Evolutionary conservation across 2,888 invertebrate species (phyloP), one percentile per base, ranked within the genome.

Genomic region (Sepioteuthis lessoniana): DNA sequence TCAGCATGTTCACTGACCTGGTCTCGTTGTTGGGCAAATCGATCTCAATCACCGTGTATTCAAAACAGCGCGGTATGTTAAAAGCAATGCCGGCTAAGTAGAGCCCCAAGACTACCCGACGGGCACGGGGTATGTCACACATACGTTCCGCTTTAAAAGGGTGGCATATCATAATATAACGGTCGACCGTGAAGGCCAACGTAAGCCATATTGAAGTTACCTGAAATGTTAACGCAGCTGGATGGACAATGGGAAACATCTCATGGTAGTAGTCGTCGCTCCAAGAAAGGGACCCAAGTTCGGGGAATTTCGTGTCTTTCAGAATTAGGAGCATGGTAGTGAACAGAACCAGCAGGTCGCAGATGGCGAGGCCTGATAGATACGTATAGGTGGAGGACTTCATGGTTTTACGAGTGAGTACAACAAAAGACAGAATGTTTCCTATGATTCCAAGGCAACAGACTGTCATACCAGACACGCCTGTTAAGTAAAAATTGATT

Each of bases 161-260:
- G 94, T 97, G 97, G 94, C 97, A 97, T 55, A 97, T 97, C 97
- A 97, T 97, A 93, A 97, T 96, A 95, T 97, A 97, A 13, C 97
- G 95, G 94, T 97, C 97, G n/a, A 97, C 96, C 0, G 97, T 97
- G 95, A 97, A 97, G 13, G 97, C 97, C 35, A 97, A 94, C 0
- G 97, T 97, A 94, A 97, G 95, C 97, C 97, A 97, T 55, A 97
- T 96, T 46, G 97, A 97, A 0, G 96, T 96, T 94, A 97, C 96
- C 94, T 97, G 97, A 94, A 97, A 97, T 37, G 96, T 96, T 76
- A 97, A 95, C n/a, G 97, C 97, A 1, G 95, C 94, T 13, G 97
- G 96, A 95, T 97, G 97, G 35, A 97, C 95, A 94, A 95, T 96
- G 0, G 97, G 97, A 94, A 97, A 97, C 92, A 97, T 95, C 94